Evolutionary conservation across 1,140 invertebrate genomes (phyloP).

Genomic region (Drosophila nigromelanica): DNA sequence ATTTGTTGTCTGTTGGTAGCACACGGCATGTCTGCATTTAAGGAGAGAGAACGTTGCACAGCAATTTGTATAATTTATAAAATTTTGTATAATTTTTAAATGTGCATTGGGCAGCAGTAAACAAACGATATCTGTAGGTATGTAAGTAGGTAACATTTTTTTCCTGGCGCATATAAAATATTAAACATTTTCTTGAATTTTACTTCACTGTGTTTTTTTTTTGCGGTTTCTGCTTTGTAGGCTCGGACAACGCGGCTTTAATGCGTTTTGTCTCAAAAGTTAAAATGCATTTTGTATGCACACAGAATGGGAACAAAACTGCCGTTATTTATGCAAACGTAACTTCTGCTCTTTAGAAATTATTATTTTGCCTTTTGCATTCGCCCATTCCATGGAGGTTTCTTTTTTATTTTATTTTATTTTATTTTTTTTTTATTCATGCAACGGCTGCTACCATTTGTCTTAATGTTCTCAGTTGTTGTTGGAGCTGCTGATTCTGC

Average conservation of each 20-base stretch:
- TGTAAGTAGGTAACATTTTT: conserved; percentile 37
- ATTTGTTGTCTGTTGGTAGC: conserved; percentile 65
- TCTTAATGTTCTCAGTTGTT: conserved; percentile 44
- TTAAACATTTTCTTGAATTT: conserved; percentile 4
- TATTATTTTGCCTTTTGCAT: conserved; percentile 70
- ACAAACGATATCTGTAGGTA: too few species aligned
- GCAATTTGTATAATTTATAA: conserved; percentile 55
- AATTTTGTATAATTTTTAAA: conserved; percentile 10
- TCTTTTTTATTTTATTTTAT: conserved; percentile 10
- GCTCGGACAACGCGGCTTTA: conserved; percentile 29
- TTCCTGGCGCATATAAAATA: not conserved
- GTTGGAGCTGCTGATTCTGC: conserved; percentile 2
- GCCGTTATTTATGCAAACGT: conserved; percentile 77
- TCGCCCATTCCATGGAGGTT: conserved; percentile 31
- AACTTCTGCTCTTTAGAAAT: conserved; percentile 80
- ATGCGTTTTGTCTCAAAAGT: conserved; percentile 41
- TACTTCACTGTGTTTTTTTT: not conserved
- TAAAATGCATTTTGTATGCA: conserved; percentile 67
- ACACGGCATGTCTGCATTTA: conserved; percentile 29
- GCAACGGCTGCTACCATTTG: conserved; percentile 32
- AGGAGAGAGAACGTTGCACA: conserved; percentile 21
- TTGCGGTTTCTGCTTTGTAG: conserved; percentile 8
- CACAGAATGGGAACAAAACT: conserved; percentile 73
- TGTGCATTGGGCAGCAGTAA: not conserved
- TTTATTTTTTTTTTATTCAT: conserved; percentile 20